Base-by-base conservation (phyloP, 1,140 invertebrate genomes). In the Diuraphis noxia region DNA sequence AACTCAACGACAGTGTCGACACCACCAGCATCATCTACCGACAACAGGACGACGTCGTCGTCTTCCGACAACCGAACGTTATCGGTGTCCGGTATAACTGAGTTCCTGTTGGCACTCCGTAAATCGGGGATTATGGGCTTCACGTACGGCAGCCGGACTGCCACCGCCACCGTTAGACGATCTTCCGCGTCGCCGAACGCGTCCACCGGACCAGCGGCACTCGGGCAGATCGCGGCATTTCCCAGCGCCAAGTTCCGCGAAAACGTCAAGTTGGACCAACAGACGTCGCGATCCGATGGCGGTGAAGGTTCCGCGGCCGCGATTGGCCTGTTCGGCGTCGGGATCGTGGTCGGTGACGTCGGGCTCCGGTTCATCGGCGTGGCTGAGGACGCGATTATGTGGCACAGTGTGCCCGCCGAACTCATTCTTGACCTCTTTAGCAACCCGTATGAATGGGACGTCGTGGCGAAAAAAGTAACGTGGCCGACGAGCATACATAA, bases 211-310 rank as follows among this genome's bases (percentile, higher is more conserved):
- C 34, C 43, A 13, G 43, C 40, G 34, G 72, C 72, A 13, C 41
- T 81, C 13, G 3, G 0, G 7, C 77, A 38, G 23, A n/a, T 72
- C 1, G 43, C 41, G 25, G n/a, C n/a, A 4, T 82, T 91, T 21
- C 89, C 89, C 23, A 82, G 89, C 19, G 43, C 77, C 43, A 91
- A 91, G 34, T 52, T 52, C 25, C 77, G 43, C 34, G 89, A 91
- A 17, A 91, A 91, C 43, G 89, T 91, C 34, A 91, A 91, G 2
- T 36, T 91, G 41, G 89, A 91, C 46, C 89, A 81, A 30, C 89
- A 82, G 10, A 82, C 43, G 17, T 38, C 77, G n/a, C 23, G n/a
- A 21, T 13, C 34, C 25, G 41, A 81, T 2, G 34, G 21, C 40
- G 23, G 13, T 10, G 30, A 9, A 34, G 41, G 63, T 7, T 72